These are phyloP conservation scores for Papilio demoleus DNA, from an alignment of 2,888 invertebrate genomes.

Conservation along the genomic window DNA sequence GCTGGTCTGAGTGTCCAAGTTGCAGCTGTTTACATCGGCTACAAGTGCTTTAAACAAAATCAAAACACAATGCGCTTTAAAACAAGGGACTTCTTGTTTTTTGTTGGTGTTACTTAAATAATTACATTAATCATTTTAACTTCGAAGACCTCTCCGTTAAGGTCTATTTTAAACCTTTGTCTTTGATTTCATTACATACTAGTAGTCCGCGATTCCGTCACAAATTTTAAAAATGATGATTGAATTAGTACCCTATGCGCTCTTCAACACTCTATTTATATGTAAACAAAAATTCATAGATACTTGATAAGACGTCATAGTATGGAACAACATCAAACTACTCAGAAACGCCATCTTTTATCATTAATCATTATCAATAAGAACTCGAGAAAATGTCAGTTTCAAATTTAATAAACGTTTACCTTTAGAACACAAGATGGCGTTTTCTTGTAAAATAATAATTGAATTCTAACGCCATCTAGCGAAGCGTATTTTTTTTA, in stretches of 20 bases:
- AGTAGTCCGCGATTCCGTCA: no score
- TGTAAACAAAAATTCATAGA: no score
- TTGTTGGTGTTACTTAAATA: no score
- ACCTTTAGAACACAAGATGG: background rate
- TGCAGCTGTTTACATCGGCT: background rate
- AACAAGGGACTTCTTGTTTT: background rate
- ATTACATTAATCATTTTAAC: background rate
- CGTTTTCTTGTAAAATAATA: background rate
- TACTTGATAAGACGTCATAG: no score
- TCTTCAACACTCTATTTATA: no score
- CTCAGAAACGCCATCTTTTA: conserved; percentile 12
- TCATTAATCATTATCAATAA: background rate
- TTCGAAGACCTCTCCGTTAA: no score
- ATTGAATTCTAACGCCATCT: background rate
- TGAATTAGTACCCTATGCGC: no score
- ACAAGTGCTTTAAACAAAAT: background rate
- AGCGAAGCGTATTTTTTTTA: background rate
- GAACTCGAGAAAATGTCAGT: background rate
- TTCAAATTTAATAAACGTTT: background rate
- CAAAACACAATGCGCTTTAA: background rate
- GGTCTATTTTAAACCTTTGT: background rate
- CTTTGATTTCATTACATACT: no score
- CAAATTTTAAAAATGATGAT: no score
- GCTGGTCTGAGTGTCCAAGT: background rate
- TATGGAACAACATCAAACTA: no score